These are phyloP conservation scores for Cavia porcellus DNA, from an alignment of 2,113 vertebrate species.

Conservation along the genomic window DNA sequence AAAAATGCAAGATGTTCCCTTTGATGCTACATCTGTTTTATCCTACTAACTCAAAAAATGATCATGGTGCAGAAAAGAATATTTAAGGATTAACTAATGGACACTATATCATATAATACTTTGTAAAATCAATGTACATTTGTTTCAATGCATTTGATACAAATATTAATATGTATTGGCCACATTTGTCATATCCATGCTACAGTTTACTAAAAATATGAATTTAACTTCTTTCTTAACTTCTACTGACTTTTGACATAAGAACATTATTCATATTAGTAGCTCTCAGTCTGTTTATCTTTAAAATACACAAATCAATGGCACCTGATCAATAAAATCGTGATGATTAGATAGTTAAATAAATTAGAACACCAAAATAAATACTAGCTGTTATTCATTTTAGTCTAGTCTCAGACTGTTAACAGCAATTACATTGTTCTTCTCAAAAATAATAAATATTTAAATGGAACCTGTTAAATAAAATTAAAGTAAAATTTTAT, in stretches of 20 bases:
- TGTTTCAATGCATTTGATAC: not conserved
- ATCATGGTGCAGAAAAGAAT: not conserved
- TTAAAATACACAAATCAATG: not conserved
- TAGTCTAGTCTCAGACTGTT: not conserved
- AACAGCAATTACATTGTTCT: not conserved
- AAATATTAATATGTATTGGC: not conserved
- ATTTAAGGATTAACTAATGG: not conserved
- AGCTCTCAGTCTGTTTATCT: not conserved
- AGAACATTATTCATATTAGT: not conserved
- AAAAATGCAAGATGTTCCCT: slow-evolving; percentile 47
- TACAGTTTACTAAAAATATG: not conserved
- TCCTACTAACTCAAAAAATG: not conserved
- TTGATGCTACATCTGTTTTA: not conserved
- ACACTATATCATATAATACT: not conserved
- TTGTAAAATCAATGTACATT: not conserved
- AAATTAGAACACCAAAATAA: not conserved
- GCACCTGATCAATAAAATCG: not conserved
- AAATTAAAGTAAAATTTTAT: slow-evolving; percentile 38
- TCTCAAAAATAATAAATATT: slow-evolving; percentile 18
- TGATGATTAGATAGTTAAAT: not conserved
- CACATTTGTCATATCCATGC: not conserved
- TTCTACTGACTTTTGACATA: not conserved
- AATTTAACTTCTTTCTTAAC: not conserved
- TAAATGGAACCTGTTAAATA: not conserved
- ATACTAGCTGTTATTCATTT: not conserved